phyloP scores from a whole-genome alignment of 2,113 vertebrate genomes.

The Dromas ardeola region DNA sequence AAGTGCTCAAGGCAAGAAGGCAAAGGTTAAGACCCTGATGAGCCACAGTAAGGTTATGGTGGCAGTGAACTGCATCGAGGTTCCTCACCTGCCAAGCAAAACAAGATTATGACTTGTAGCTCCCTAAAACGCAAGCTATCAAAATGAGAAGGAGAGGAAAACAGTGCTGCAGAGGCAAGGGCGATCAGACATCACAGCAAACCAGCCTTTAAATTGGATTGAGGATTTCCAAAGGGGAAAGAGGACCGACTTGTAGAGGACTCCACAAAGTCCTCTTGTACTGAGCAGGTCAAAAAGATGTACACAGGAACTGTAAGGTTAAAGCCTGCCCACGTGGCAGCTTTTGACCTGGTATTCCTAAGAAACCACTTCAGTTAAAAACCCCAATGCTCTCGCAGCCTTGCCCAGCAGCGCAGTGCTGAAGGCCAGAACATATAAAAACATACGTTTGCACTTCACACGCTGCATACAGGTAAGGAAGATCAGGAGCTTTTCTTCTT shows the following conservation, averaged over 20 bases:
- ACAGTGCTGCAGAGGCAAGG: not conserved
- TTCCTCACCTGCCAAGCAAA: not conserved
- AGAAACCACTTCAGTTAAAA: not conserved
- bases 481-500: not conserved
- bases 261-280: not conserved
- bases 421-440: not conserved
- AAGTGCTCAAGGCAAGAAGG: not conserved
- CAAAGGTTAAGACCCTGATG: not conserved
- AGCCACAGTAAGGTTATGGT: not conserved
- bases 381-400: not conserved
- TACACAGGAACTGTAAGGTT: not conserved
- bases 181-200: not conserved
- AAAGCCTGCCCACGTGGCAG: not conserved
- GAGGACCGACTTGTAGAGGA: not conserved
- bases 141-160: not conserved
- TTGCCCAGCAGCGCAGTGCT: not conserved
- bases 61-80: not conserved
- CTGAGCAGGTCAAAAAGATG: not conserved
- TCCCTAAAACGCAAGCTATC: not conserved
- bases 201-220: fast-evolving
- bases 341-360: not conserved
- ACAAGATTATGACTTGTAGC: not conserved
- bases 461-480: not conserved
- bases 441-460: fast-evolving
- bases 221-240: not conserved